These are phyloP conservation scores for Epinotia nisella DNA, from an alignment of 2,888 invertebrate species.

Conservation along the genomic window DNA sequence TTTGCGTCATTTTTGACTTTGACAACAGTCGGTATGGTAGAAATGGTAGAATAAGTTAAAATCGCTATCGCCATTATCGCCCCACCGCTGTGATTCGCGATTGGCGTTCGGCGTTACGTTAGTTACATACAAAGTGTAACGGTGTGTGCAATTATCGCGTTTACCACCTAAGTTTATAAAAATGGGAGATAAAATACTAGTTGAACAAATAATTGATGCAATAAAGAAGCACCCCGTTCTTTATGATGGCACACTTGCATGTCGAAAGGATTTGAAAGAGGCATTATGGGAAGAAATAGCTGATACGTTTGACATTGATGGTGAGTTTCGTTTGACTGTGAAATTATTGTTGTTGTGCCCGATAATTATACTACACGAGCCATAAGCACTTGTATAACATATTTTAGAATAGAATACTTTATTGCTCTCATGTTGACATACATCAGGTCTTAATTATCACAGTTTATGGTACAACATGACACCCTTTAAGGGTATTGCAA, in stretches of 20 bases:
- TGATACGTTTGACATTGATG: conserved; percentile 14
- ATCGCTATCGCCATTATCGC: conserved; percentile 15
- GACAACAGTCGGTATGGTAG: not conserved
- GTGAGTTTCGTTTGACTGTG: conserved; percentile 7
- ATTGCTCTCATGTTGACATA: no score
- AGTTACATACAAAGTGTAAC: not conserved
- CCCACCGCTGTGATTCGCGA: not conserved
- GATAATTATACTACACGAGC: no score
- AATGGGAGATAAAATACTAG: not conserved
- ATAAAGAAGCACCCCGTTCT: conserved; percentile 12
- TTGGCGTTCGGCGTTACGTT: conserved; percentile 2
- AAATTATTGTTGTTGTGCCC: not conserved
- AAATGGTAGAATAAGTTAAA: conserved; percentile 18
- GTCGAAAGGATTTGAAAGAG: conserved; percentile 20
- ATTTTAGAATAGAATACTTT: no score
- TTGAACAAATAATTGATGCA: conserved; percentile 17
- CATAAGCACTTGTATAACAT: no score
- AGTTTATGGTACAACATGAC: no score
- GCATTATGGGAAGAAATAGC: conserved; percentile 27
- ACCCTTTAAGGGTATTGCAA: no score
- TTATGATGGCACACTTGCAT: conserved; percentile 11
- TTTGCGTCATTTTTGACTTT: not conserved
- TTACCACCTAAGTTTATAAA: not conserved
- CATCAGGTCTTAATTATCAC: no score
- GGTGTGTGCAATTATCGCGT: conserved; percentile 2